Base-by-base conservation (phyloP, 2,113 vertebrate species). In the Stercorarius parasiticus region DNA sequence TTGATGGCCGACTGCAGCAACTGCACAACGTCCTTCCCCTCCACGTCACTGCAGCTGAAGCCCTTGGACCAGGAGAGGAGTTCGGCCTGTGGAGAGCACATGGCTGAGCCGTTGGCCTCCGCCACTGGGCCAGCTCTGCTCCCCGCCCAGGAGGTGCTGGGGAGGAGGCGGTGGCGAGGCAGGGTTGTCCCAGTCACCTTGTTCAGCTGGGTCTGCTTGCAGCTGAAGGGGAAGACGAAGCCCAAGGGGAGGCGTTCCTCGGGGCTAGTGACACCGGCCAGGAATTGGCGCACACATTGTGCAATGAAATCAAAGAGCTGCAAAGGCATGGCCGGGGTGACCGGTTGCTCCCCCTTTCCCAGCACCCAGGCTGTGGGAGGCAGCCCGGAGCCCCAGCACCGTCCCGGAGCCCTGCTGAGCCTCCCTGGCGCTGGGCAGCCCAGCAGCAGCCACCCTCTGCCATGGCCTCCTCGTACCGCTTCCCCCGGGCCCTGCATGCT, bases 251-350 rank as follows among this genome's bases (percentile, higher is more conserved):
- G 95, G 43, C 8, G 86, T 29, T 90, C 27, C 36, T 94, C 76
- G 17, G 82, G 66, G 50, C 91, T 95, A 85, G 7, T 15, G 12
- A 64, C 19, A 1, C 49, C 43, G 2, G 79, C 26, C 47, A 99
- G 97, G 93, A 99, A 99, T 2, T 97, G 93, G 2, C 50, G 36
- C 43, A 99, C 72, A 16, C 98, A 99, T 26, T 86, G 73, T 1
- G 98, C 98, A 15, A 99, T 98, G 95, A 99, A 99, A 92, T 99
- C 98, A 78, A 99, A 99, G 81, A 99, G 98, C 99, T 99, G 97
- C 12, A 59, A 52, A 94, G 49, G 23, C 13, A 82, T 1, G 5
- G 65, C 26, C 2, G 1, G 45, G 26, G 36, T 86, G 47, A 90
- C 19, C 19, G 1, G 25, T 25, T 49, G 50, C 67, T 82, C 7